Percentiles rank a stretch among this genome's conserved stretches.
Conservation (phyloP, 2,888 invertebrate species). For the Caenorhabditis doughertyi region DNA sequence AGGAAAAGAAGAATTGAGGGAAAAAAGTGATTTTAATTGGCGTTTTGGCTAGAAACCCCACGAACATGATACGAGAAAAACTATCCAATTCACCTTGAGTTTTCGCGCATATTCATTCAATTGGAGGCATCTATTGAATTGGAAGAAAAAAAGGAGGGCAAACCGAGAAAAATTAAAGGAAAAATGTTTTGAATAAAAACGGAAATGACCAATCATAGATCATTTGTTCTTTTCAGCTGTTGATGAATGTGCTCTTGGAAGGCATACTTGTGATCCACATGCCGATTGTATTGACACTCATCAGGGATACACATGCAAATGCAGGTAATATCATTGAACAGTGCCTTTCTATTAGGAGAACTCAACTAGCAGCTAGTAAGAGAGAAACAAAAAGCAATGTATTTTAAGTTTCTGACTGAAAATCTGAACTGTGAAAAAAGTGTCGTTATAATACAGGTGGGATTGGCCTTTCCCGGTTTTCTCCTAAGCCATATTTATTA, state of each 20-base stretch:
- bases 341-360: neutral
- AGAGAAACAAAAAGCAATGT: no score
- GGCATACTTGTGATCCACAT: conserved; percentile 81
- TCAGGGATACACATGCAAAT: conserved; percentile 80
- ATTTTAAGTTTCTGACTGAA: no score
- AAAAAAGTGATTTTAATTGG: conserved; percentile 29
- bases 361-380: no score
- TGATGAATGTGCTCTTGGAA: conserved; percentile 81
- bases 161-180: conserved; percentile 33
- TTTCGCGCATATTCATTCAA: conserved; percentile 46
- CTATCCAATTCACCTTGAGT: conserved; percentile 43
- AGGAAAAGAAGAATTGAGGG: neutral
- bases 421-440: no score
- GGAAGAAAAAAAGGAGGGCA: neutral
- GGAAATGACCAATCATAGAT: conserved; percentile 5
- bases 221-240: conserved; percentile 74
- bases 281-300: conserved; percentile 82
- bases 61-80: conserved; percentile 36
- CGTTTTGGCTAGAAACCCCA: conserved; percentile 34
- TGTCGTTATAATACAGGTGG: no score
- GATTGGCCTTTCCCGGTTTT: no score
- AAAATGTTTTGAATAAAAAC: conserved; percentile 1
- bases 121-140: conserved; percentile 22
- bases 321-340: conserved; percentile 25
- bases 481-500: no score